Evolutionary conservation across 2,888 invertebrate species (phyloP).

Genomic region (Orthonychiurus folsomi): DNA sequence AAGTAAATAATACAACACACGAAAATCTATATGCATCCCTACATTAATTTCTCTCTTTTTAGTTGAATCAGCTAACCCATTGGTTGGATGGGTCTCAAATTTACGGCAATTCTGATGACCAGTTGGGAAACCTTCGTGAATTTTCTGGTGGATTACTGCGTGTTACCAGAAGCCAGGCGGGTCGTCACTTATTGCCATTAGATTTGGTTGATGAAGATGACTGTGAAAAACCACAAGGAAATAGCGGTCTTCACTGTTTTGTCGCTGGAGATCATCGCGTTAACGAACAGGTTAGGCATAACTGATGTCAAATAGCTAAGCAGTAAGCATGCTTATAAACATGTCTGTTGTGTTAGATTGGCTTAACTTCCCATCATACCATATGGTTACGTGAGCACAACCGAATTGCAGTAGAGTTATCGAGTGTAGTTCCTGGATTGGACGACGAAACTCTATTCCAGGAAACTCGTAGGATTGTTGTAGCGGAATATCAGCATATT

Average conservation of each 20-base stretch:
- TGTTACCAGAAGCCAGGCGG: conserved; percentile 23
- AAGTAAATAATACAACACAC: too few relatives aligned
- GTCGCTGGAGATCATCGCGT: conserved; percentile 87
- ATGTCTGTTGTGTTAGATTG: conserved; percentile 41
- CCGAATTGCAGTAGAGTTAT: conserved; percentile 57
- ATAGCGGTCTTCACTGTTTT: conserved; percentile 46
- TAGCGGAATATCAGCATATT: conserved; percentile 69
- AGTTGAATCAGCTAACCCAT: conserved; percentile 61
- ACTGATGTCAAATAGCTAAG: background rate
- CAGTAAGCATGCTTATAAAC: background rate
- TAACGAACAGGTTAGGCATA: conserved; percentile 62
- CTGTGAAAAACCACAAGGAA: conserved; percentile 14
- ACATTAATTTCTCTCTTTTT: conserved; percentile 26
- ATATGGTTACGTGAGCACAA: conserved; percentile 73
- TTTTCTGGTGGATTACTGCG: conserved; percentile 58
- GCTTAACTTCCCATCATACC: conserved; percentile 62
- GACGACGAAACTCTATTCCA: conserved; percentile 62
- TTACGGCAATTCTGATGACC: conserved; percentile 63
- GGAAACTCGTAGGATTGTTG: conserved; percentile 62
- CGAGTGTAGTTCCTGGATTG: conserved; percentile 62
- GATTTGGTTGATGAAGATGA: conserved; percentile 26
- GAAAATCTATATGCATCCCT: background rate
- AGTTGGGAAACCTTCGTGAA: conserved; percentile 58
- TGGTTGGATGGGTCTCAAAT: conserved; percentile 69
- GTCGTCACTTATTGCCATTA: conserved; percentile 30